A percentile compares a stretch with the other conserved stretches of the same genome.
Conservation (phyloP, 2,888 invertebrate genomes). For the Tinea pellionella region DNA sequence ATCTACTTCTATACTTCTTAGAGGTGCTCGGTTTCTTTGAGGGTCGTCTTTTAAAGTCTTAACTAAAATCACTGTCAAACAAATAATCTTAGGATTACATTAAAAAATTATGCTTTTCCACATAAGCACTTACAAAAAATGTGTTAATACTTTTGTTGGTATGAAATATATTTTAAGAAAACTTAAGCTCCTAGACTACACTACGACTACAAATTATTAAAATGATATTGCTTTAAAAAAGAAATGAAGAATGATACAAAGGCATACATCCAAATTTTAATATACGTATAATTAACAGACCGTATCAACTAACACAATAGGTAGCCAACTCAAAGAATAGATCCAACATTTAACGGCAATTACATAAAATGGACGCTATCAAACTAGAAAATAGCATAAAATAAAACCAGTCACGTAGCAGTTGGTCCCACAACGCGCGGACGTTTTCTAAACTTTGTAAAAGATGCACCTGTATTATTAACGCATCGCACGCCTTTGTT, state of each 20-base stretch:
- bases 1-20: too few species aligned
- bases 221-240: neutral
- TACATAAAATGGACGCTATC: conserved; percentile 56
- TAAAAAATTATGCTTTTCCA: neutral
- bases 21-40: neutral
- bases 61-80: neutral
- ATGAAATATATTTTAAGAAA: neutral
- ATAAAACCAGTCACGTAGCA: conserved; percentile 57
- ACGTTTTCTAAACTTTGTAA: conserved; percentile 37
- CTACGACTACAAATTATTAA: neutral
- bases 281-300: neutral
- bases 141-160: neutral
- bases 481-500: conserved; percentile 61
- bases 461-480: conserved; percentile 64
- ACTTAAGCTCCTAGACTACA: neutral
- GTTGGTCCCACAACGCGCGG: conserved; percentile 20
- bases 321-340: conserved; percentile 44
- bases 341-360: conserved; percentile 55
- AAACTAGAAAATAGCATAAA: conserved; percentile 51
- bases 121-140: neutral
- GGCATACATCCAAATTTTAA: neutral
- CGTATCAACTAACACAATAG: neutral
- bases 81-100: conserved; percentile 2
- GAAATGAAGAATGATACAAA: neutral
- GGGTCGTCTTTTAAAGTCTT: neutral